Percentiles rank a stretch among this genome's conserved stretches.
phyloP scores from a whole-genome alignment of 2,113 vertebrate genomes.

The Grus americana region DNA sequence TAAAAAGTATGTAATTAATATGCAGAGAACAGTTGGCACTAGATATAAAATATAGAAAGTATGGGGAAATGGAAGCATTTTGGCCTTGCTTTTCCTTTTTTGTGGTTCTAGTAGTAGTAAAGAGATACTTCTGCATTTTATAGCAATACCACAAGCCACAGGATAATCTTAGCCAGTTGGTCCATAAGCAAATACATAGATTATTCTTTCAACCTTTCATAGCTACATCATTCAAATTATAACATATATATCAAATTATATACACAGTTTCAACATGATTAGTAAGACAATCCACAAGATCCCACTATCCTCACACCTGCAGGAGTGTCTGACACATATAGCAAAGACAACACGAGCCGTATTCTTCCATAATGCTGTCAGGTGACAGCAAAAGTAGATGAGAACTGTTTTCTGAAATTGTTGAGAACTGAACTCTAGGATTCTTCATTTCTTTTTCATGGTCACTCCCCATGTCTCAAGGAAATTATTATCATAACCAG shows the following conservation, averaged over 20 bases:
- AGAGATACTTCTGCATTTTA: background rate
- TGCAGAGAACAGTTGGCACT: background rate
- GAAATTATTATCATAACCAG: background rate
- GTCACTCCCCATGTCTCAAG: background rate
- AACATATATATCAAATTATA: no score
- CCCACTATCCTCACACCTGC: background rate
- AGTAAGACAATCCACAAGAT: background rate
- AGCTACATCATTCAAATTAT: background rate
- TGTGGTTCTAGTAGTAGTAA: background rate
- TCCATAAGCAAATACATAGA: background rate
- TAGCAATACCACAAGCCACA: background rate
- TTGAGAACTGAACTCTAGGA: rapidly evolving
- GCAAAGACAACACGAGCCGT: background rate
- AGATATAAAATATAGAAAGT: background rate
- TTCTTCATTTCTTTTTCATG: background rate
- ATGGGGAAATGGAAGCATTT: background rate
- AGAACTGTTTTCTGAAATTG: background rate
- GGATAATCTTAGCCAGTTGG: background rate
- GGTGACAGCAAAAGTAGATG: background rate
- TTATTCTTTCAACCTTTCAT: background rate
- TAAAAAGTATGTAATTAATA: background rate
- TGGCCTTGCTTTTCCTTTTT: background rate
- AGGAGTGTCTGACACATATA: background rate
- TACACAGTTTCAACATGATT: background rate
- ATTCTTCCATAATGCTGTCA: background rate